phyloP scores from a whole-genome alignment of 2,797 vertebrate genomes.

The Bradypodion pumilum region DNA sequence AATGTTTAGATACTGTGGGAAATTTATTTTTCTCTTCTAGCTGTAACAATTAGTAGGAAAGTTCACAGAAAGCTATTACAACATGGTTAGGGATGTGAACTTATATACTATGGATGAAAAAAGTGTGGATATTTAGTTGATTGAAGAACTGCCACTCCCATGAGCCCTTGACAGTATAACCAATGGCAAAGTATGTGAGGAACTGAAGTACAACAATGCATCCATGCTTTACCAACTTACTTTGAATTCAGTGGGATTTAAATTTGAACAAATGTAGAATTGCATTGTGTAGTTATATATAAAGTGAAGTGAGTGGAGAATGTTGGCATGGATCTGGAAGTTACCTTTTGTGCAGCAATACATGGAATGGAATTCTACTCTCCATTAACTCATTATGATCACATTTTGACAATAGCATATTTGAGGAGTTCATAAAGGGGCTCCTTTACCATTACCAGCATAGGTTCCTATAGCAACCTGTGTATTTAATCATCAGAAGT shows the following conservation, averaged over 20 bases:
- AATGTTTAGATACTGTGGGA: not conserved
- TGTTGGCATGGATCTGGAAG: not conserved
- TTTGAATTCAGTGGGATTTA: no score
- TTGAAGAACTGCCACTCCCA: no score
- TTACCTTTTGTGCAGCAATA: not conserved
- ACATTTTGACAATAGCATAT: not conserved
- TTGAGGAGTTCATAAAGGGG: not conserved
- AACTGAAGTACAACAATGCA: no score
- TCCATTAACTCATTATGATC: not conserved
- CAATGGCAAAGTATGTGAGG: no score
- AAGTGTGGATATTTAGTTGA: no score
- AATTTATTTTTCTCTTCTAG: not conserved
- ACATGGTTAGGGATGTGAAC: not conserved
- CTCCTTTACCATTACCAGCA: not conserved
- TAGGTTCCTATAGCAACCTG: no score
- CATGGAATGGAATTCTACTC: not conserved
- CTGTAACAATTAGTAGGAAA: not conserved
- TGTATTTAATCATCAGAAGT: no score
- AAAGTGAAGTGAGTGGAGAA: not conserved
- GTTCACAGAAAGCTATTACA: not conserved
- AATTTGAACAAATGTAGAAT: no score
- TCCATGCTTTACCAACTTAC: no score
- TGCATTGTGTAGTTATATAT: not conserved
- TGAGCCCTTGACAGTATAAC: no score
- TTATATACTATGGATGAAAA: no score